phyloP scores from a whole-genome alignment of 1,140 invertebrate species.

The Mactra quadrangularis region DNA sequence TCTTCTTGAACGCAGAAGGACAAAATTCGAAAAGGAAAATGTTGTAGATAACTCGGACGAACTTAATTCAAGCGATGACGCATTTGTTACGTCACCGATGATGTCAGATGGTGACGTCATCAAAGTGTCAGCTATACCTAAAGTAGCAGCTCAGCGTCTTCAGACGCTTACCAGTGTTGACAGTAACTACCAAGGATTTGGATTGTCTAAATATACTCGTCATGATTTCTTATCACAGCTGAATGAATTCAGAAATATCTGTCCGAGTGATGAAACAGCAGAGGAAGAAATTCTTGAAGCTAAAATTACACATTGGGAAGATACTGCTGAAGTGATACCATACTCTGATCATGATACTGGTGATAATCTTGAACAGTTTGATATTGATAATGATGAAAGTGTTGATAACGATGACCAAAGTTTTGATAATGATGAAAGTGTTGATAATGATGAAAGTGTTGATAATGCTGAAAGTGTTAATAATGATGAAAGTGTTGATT shows the following conservation, averaged over 20 bases:
- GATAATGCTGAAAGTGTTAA: background rate
- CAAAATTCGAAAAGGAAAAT: too few relatives aligned
- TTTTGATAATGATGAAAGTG: background rate
- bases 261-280: constrained; percentile 2
- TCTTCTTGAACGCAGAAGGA: too few relatives aligned
- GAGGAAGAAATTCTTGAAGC: background rate
- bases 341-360: background rate
- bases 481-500: background rate
- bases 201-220: constrained; percentile 32
- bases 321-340: constrained; percentile 17
- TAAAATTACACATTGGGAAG: constrained; percentile 33
- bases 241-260: constrained; percentile 34
- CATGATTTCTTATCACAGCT: constrained; percentile 31
- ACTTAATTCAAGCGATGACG: too few relatives aligned
- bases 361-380: constrained; percentile 3
- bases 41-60: too few relatives aligned
- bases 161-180: constrained; percentile 37
- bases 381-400: background rate
- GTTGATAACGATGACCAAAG: background rate
- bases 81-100: too few relatives aligned
- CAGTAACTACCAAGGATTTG: constrained; percentile 46
- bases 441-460: background rate
- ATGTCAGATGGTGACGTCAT: too few relatives aligned
- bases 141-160: background rate
- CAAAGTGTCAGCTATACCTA: too few relatives aligned